Percentiles rank a stretch among this genome's conserved stretches.
phyloP scores from a whole-genome alignment of 2,797 vertebrate species.

The Channallabes apus region DNA sequence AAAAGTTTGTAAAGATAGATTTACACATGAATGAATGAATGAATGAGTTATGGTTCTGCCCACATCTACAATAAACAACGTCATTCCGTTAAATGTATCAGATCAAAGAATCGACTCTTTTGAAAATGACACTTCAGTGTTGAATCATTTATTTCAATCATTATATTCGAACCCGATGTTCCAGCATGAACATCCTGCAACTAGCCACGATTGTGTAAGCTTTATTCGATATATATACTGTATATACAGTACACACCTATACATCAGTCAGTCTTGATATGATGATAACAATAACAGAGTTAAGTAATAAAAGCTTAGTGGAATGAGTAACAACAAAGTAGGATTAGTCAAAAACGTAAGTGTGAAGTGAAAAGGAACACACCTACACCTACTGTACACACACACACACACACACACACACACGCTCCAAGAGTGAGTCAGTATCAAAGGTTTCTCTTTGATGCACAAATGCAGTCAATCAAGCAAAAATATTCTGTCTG shows the following conservation, averaged over 20 bases:
- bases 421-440: not conserved
- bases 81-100: not conserved
- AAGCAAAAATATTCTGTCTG: conserved; percentile 12
- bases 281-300: not conserved
- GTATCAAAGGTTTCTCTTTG: not conserved
- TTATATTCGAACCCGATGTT: not conserved
- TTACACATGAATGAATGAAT: not conserved
- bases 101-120: not conserved
- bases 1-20: not conserved
- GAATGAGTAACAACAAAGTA: not conserved
- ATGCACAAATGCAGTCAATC: conserved; percentile 18
- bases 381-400: not conserved
- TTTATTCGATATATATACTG: not conserved
- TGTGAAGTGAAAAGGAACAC: not conserved
- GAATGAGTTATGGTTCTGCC: no score
- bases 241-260: not conserved
- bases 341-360: not conserved
- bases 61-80: no score
- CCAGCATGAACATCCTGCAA: not conserved
- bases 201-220: not conserved
- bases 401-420: conserved; percentile 13
- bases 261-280: not conserved
- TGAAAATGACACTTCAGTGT: not conserved
- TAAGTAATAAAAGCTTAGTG: not conserved
- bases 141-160: not conserved